Percentiles rank a stretch among this genome's conserved stretches.
These are phyloP conservation scores for Herminia tarsipennalis DNA, from an alignment of 2,888 invertebrate species.

Conservation along the genomic window DNA sequence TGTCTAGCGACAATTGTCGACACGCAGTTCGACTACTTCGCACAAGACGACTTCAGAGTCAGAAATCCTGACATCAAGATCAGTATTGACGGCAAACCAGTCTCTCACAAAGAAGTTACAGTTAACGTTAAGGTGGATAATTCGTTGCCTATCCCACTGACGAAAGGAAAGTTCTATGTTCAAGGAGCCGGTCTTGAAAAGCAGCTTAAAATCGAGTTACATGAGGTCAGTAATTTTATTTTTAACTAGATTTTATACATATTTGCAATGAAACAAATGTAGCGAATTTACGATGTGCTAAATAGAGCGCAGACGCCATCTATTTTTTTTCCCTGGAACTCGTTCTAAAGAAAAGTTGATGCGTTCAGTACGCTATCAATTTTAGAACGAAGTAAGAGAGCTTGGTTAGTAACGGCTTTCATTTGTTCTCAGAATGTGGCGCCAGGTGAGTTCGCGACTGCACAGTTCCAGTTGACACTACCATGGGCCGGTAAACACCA, in stretches of 20 bases:
- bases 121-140: conserved; percentile 90
- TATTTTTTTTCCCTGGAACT: conserved; percentile 17
- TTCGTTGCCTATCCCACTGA: conserved; percentile 92
- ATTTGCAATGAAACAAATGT: no score
- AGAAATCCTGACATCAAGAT: conserved; percentile 96
- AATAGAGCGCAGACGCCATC: no score
- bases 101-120: conserved; percentile 80
- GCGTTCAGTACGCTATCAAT: no score
- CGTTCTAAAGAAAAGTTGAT: no score
- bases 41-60: conserved; percentile 95
- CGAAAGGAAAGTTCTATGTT: conserved; percentile 91
- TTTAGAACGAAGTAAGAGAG: no score
- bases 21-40: conserved; percentile 94
- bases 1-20: conserved; percentile 92
- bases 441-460: conserved; percentile 89
- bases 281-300: no score
- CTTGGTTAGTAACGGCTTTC: no score
- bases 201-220: conserved; percentile 89
- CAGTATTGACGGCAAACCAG: conserved; percentile 83
- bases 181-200: conserved; percentile 93
- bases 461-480: conserved; percentile 91
- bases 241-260: no score
- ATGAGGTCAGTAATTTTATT: conserved; percentile 76
- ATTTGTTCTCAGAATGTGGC: conserved; percentile 49
- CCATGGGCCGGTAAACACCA: conserved; percentile 92